Base-by-base conservation (phyloP, 1,140 invertebrate genomes). In the Oreohelix idahoensis region DNA sequence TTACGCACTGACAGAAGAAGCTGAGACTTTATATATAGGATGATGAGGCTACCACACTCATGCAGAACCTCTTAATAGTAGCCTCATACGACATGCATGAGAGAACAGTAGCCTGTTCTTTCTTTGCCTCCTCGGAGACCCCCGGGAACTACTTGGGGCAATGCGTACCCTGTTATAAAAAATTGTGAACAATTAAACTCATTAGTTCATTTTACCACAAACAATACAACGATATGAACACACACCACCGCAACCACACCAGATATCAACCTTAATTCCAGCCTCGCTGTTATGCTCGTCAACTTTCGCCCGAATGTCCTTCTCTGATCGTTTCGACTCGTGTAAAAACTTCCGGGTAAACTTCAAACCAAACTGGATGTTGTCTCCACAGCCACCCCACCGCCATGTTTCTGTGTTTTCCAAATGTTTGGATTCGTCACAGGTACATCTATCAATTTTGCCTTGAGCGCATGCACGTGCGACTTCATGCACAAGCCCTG, bases 331-430 rank as follows among this genome's bases (percentile, higher is more conserved):
- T 70, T 85, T 86, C 10, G 88, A 87, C n/a, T 86, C 85, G n/a
- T 95, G 94, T 0, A 95, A 93, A 88, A 95, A 95, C 84, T 94
- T 92, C 86, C 94, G 88, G 29, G 94, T 93, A 87, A 95, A 95
- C 88, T 94, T 93, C n/a, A 94, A 89, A 38, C 94, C 94, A 86
- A 94, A 95, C 79, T 93, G 92, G 53, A 95, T 92, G 89, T 95
- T 95, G 91, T 95, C 95, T 35, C 94, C 95, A 91, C 95, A 95
- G 5, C 95, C 95, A n/a, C 94, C 95, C 95, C 94, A 95, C 86
- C 94, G 94, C 95, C 94, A 95, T 11, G 88, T 85, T 84, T 90
- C 88, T 51, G 85, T 85, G 76, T 89, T 89, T 71, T 87, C 83
- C 49, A 88, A 83, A 81, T 93, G 91, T 82, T 89, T 88, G 0